Evolutionary conservation across 2,113 vertebrate genomes (phyloP).

Genomic region (Chrysemys picta): DNA sequence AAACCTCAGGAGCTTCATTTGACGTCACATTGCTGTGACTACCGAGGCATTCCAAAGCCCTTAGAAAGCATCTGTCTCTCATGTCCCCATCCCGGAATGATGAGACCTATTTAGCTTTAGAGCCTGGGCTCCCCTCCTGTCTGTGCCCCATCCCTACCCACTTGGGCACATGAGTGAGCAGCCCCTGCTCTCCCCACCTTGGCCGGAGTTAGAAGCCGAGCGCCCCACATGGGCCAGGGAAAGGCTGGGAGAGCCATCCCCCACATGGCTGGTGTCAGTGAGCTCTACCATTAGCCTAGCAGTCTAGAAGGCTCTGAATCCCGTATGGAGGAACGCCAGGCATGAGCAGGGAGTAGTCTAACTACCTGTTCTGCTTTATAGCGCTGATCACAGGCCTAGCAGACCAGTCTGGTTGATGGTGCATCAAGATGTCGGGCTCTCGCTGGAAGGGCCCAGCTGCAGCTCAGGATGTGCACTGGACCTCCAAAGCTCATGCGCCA

Average conservation of each 20-base stretch:
- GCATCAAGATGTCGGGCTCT: background rate
- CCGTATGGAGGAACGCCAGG: background rate
- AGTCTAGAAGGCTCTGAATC: background rate
- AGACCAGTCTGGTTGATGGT: background rate
- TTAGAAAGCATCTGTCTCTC: background rate
- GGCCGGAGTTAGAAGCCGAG: background rate
- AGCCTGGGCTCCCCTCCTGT: background rate
- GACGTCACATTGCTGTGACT: background rate
- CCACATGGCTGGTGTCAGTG: background rate
- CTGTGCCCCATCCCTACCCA: background rate
- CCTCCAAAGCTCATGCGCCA: background rate
- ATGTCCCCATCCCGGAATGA: background rate
- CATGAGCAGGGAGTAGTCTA: background rate
- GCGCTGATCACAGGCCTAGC: background rate
- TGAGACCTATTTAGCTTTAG: background rate
- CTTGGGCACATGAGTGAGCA: background rate
- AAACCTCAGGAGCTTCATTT: background rate
- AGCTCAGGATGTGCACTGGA: too few relatives aligned
- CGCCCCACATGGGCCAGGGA: background rate
- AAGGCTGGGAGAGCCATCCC: background rate
- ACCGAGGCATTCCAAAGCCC: background rate
- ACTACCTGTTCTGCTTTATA: background rate
- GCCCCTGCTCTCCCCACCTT: background rate
- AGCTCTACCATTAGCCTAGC: background rate
- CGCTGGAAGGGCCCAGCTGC: background rate